Conservation (phyloP, 2,888 invertebrate species). For the Andrena dorsata region DNA sequence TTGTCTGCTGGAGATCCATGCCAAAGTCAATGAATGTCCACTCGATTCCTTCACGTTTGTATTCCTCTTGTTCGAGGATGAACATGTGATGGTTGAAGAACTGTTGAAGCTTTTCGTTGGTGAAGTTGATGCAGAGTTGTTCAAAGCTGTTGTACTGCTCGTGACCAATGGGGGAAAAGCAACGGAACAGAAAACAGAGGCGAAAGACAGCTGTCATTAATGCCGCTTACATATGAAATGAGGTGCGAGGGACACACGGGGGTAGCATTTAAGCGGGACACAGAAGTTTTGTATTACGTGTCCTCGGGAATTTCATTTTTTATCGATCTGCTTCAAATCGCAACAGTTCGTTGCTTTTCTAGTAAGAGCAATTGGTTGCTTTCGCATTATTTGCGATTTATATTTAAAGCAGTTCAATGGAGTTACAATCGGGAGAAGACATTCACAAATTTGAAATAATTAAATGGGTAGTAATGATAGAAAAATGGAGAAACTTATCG, state of each 20-base stretch:
- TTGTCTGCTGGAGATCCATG: slow-evolving; percentile 93
- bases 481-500: neutral
- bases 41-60: slow-evolving; percentile 90
- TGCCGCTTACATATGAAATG: slow-evolving; percentile 60
- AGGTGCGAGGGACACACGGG: neutral
- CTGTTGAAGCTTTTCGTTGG: slow-evolving; percentile 92
- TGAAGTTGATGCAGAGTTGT: slow-evolving; percentile 93
- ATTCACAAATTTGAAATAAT: neutral
- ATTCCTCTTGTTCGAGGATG: slow-evolving; percentile 92
- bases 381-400: neutral
- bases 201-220: slow-evolving; percentile 71
- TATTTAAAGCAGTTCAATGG: slow-evolving; percentile 6
- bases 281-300: slow-evolving; percentile 8
- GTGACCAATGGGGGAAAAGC: slow-evolving; percentile 71
- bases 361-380: neutral
- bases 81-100: slow-evolving; percentile 94
- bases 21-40: slow-evolving; percentile 93
- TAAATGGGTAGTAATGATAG: neutral
- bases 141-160: slow-evolving; percentile 91
- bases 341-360: neutral
- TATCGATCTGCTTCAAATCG: neutral
- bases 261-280: neutral
- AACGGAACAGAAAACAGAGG: slow-evolving; percentile 71
- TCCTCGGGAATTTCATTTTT: neutral
- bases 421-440: neutral